phyloP scores from a whole-genome alignment of 2,797 vertebrate genomes.

The Smutsia temminckii region DNA sequence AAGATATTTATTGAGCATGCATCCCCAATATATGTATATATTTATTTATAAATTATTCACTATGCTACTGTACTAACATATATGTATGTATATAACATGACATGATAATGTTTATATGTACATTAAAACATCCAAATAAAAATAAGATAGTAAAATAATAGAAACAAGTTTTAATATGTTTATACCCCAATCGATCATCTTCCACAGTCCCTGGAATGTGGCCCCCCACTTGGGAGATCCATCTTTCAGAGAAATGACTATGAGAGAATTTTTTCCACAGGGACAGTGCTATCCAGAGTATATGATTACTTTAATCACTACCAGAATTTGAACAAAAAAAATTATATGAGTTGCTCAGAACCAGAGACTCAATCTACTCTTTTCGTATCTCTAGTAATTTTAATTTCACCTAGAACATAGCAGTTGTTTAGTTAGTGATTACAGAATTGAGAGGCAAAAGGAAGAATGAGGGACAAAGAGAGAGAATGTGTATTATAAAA shows the following conservation, averaged over 20 bases:
- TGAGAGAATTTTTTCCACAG: not conserved
- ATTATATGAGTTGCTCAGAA: not conserved
- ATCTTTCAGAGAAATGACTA: not conserved
- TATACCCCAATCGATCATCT: not conserved
- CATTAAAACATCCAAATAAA: not conserved
- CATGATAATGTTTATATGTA: not conserved
- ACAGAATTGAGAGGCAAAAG: not conserved
- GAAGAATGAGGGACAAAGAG: not conserved
- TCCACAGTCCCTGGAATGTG: not conserved
- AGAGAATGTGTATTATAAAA: not conserved
- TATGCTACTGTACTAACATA: not conserved
- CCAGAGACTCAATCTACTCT: not conserved
- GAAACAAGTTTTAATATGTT: not conserved
- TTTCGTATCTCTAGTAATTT: conserved; percentile 20
- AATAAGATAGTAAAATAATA: not conserved
- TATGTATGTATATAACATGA: not conserved
- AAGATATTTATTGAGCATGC: not conserved
- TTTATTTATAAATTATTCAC: not conserved
- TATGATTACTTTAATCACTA: not conserved
- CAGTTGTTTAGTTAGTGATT: not conserved
- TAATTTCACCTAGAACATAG: not conserved
- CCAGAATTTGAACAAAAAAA: not conserved
- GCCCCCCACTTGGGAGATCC: not conserved
- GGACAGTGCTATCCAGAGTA: not conserved
- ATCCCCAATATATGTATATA: not conserved